A percentile compares a stretch with the other conserved stretches of the same genome.
These are phyloP conservation scores for Hermaeophaga mercurialis DNA, from an alignment of 2,888 invertebrate genomes.

Conservation along the genomic window DNA sequence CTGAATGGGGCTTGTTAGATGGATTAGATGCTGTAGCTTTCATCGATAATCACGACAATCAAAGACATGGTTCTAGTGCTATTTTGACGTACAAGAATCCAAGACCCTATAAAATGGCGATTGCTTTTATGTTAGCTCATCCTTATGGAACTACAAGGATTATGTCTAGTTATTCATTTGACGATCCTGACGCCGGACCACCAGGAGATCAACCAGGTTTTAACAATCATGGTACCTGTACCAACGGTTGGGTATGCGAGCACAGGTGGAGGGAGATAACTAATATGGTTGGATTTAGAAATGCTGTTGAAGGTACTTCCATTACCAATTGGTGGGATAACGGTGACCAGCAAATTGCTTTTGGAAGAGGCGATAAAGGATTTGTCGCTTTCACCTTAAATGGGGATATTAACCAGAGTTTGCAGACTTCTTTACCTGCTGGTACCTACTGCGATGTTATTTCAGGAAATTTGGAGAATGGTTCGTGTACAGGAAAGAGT, in stretches of 20 bases:
- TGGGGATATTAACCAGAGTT: conserved; percentile 63
- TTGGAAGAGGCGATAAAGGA: conserved; percentile 71
- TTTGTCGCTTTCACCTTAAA: conserved; percentile 80
- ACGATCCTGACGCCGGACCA: conserved; percentile 37
- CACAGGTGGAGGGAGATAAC: conserved; percentile 84
- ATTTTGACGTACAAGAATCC: conserved; percentile 73
- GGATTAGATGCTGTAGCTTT: conserved; percentile 49
- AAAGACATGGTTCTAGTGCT: conserved; percentile 62
- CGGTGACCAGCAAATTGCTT: conserved; percentile 80
- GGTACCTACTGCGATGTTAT: conserved; percentile 87
- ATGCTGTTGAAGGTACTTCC: conserved; percentile 65
- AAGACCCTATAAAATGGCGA: conserved; percentile 74
- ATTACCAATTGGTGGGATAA: conserved; percentile 82
- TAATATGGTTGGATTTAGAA: conserved; percentile 79
- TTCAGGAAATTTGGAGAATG: conserved; percentile 66
- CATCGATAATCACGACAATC: conserved; percentile 76
- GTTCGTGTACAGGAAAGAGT: conserved; percentile 68
- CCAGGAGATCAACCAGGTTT: conserved; percentile 60
- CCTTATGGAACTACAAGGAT: conserved; percentile 80
- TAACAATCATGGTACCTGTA: conserved; percentile 68
- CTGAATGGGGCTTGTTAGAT: conserved; percentile 69
- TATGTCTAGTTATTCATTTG: conserved; percentile 88
- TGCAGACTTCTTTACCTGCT: conserved; percentile 73
- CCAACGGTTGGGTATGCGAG: conserved; percentile 81
- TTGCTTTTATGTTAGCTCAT: conserved; percentile 86